Evolutionary conservation across 2,113 vertebrate species (phyloP), one percentile per base, ranked within the genome.

Genomic region (Hippolais icterina): DNA sequence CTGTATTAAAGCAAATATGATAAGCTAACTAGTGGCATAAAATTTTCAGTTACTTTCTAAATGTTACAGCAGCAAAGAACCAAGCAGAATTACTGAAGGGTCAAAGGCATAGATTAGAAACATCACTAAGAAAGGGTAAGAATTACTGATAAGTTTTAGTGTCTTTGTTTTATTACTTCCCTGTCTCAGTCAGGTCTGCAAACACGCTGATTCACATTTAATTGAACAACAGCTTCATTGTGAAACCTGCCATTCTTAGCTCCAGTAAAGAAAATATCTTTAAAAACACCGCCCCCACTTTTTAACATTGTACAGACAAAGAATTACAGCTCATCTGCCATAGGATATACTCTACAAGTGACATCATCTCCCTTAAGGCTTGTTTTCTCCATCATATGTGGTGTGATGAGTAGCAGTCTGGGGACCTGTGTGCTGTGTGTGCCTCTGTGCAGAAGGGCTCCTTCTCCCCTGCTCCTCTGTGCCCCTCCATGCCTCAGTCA

Each of bases 161-260:
- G 77, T 81, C 85, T 88, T 88, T 88, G 57, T 79, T 96, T 95
- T 86, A 88, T 94, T 77, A 70, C 79, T 92, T 93, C 44, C 79
- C 60, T 63, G 24, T 70, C 82, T 88, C 90, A 80, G 70, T 66
- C 89, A 95, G 90, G 39, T 90, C 87, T 95, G 75, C 92, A 95
- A 88, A 93, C 75, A 63, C 82, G 71, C 49, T 78, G 95, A 95
- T 93, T 96, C 90, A 88, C 0, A 0, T 86, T 70, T 88, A 94
- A 93, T 77, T 95, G 88, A 96, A 96, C 91, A 94, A 93, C 85
- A 96, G 92, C 54, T 88, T 95, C 93, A 81, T 86, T 95, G 92
- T 94, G 87, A 95, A 95, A 93, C 82, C 90, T 93, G 94, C 87
- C 90, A 88, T 86, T 95, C 90, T 94, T 88, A 83, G 79, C 85